Percentiles rank a stretch among this genome's conserved stretches.
phyloP scores from a whole-genome alignment of 2,113 vertebrate genomes.

The Pseudorasbora parva region DNA sequence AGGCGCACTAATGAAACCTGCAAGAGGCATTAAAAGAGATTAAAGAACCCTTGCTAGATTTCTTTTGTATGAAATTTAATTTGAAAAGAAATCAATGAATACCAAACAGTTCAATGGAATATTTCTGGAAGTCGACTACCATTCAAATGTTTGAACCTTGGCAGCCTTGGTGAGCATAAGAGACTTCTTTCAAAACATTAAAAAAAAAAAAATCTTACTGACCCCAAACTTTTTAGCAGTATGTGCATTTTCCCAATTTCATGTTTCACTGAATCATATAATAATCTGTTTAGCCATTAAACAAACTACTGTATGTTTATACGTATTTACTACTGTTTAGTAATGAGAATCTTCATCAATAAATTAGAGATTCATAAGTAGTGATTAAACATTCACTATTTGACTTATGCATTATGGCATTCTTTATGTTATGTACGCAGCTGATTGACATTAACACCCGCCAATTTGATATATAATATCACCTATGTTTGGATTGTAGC shows the following conservation, averaged over 20 bases:
- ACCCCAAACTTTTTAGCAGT: neutral
- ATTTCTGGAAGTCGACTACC: neutral
- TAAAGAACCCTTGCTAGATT: neutral
- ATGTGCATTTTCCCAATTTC: neutral
- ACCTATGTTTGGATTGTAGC: no score
- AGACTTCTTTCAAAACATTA: no score
- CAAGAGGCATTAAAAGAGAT: constrained; percentile 25
- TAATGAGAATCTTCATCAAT: neutral
- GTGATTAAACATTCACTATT: neutral
- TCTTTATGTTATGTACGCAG: neutral
- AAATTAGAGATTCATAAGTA: neutral
- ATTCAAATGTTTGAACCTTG: neutral
- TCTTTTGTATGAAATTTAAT: constrained; percentile 21
- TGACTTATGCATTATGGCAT: neutral
- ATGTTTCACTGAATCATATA: neutral
- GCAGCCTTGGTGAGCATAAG: no score
- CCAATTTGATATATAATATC: no score
- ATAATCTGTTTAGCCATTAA: neutral
- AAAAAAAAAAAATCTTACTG: no score
- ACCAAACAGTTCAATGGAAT: neutral
- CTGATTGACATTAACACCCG: no score
- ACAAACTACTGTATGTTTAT: neutral
- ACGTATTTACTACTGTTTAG: neutral
- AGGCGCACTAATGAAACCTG: constrained; percentile 12
- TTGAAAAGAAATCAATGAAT: neutral